These are phyloP conservation scores for Lepus americanus DNA, from an alignment of 2,113 vertebrate genomes.

Conservation along the genomic window DNA sequence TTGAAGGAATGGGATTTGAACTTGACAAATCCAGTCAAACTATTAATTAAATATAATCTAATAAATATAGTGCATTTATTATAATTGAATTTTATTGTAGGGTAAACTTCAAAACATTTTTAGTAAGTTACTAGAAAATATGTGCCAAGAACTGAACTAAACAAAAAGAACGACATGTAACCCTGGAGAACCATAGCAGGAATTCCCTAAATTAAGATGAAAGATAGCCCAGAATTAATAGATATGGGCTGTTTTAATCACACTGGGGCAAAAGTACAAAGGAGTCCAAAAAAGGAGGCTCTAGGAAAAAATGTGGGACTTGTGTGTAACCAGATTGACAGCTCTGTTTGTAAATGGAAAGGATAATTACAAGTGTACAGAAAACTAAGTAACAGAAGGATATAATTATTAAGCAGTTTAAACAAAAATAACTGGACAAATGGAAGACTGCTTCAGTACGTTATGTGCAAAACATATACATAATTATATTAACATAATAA, in stretches of 20 bases:
- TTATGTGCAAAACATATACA: neutral
- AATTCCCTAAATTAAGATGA: neutral
- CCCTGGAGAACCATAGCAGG: fast-evolving
- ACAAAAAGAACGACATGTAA: neutral
- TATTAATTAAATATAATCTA: neutral
- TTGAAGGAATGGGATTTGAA: neutral
- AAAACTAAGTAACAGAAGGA: neutral
- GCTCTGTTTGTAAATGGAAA: neutral
- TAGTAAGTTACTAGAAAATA: neutral
- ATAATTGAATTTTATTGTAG: neutral
- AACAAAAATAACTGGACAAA: neutral
- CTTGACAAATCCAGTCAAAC: neutral
- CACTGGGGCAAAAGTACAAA: neutral
- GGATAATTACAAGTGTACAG: neutral
- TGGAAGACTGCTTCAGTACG: neutral
- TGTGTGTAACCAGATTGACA: neutral
- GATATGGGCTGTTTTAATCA: neutral
- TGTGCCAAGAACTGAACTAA: neutral
- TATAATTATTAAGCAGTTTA: neutral
- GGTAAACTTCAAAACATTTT: neutral
- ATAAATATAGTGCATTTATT: neutral
- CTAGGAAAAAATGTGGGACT: neutral
- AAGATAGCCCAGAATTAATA: neutral
- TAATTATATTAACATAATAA: neutral
- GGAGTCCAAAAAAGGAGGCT: neutral